Conservation (phyloP, 2,797 vertebrate genomes). For the Nothura maculosa region DNA sequence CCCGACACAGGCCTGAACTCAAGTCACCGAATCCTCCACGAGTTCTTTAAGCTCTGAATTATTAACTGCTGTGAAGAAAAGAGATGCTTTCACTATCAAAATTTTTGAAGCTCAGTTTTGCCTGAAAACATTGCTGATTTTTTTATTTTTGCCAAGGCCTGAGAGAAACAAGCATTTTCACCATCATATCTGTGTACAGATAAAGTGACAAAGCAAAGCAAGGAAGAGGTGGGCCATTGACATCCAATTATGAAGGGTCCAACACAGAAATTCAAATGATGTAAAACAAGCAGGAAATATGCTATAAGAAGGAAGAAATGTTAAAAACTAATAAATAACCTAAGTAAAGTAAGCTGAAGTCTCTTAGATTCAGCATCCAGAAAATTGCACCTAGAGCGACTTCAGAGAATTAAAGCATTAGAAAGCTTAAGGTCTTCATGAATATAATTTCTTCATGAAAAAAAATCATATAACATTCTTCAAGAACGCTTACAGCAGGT, state of each 20-base stretch:
- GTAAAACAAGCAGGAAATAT: background rate
- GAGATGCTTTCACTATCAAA: background rate
- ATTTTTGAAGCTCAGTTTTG: background rate
- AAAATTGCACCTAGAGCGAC: background rate
- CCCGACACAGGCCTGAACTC: background rate
- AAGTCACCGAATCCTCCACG: background rate
- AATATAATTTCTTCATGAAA: constrained; percentile 14
- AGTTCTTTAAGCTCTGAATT: constrained; percentile 27
- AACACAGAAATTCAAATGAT: background rate
- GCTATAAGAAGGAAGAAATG: background rate
- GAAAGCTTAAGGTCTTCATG: background rate
- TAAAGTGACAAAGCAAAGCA: background rate
- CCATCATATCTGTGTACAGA: background rate
- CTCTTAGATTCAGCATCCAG: background rate
- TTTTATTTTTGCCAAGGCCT: background rate
- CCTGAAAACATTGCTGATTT: background rate
- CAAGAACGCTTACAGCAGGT: background rate
- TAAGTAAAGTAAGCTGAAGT: background rate
- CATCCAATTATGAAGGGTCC: background rate
- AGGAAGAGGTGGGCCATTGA: background rate
- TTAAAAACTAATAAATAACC: background rate
- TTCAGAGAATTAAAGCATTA: background rate
- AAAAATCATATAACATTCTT: background rate
- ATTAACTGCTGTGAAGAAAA: background rate
- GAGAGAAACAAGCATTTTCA: background rate